phyloP scores from a whole-genome alignment of 2,113 vertebrate genomes.

The Uropsilus gracilis region DNA sequence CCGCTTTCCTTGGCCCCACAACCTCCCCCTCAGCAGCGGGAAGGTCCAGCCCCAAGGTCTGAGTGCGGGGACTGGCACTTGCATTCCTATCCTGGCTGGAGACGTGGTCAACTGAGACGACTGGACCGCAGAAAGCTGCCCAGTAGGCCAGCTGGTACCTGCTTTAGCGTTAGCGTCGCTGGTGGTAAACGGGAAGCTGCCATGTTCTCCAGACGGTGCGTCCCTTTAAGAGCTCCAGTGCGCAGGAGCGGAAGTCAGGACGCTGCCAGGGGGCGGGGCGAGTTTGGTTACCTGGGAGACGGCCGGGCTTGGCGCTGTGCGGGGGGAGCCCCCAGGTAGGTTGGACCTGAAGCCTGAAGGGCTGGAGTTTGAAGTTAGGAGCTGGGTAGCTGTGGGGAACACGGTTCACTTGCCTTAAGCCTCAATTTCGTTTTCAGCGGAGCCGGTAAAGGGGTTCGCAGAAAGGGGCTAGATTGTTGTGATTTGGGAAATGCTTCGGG shows the following conservation, averaged over 20 bases:
- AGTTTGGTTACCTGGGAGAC: background rate
- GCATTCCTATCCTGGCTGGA: background rate
- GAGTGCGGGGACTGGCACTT: no score
- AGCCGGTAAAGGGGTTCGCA: no score
- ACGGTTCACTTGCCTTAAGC: background rate
- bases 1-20: background rate
- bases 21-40: rapidly evolving
- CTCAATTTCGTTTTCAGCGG: rapidly evolving
- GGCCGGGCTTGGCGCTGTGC: rapidly evolving
- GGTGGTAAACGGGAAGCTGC: slow-evolving; percentile 85
- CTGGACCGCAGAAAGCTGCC: no score
- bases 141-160: slow-evolving; percentile 83
- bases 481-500: background rate
- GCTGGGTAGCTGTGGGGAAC: no score
- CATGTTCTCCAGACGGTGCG: rapidly evolving
- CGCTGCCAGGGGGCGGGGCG: background rate
- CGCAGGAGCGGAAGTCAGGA: slow-evolving; percentile 62
- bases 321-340: rapidly evolving
- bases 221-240: rapidly evolving
- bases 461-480: no score
- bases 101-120: background rate
- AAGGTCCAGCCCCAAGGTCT: background rate
- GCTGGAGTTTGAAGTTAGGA: background rate
- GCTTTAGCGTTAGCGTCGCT: slow-evolving; percentile 85
- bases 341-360: rapidly evolving